Conservation (phyloP, 2,797 vertebrate species). For the Galaxias olidus region DNA sequence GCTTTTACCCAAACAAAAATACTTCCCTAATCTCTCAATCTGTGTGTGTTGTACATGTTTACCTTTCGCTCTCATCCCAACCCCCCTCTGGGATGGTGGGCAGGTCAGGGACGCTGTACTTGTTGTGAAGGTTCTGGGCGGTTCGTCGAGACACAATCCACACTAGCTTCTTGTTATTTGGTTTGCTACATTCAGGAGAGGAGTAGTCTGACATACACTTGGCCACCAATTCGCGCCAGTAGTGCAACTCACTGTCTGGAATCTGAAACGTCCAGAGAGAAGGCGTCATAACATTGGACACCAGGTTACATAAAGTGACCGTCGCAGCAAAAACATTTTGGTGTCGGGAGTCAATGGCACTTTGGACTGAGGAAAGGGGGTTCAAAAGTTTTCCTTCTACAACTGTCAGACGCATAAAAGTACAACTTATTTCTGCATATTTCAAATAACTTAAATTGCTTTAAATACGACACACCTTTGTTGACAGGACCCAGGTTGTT, state of each 20-base stretch:
- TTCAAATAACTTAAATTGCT: neutral
- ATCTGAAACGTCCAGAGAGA: slow-evolving; percentile 75
- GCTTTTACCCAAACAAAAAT: too few relatives aligned
- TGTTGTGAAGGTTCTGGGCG: slow-evolving; percentile 90
- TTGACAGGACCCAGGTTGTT: too few relatives aligned
- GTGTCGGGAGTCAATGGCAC: slow-evolving; percentile 5
- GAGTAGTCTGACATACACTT: slow-evolving; percentile 91
- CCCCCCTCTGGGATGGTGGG: slow-evolving; percentile 92
- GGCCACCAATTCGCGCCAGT: slow-evolving; percentile 89
- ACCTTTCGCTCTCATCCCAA: slow-evolving; percentile 89
- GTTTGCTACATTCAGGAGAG: slow-evolving; percentile 94
- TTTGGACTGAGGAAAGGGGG: neutral
- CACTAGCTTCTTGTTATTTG: slow-evolving; percentile 90
- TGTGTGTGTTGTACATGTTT: slow-evolving; percentile 9
- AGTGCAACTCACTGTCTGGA: slow-evolving; percentile 82
- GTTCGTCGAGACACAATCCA: slow-evolving; percentile 96
- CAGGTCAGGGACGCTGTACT: slow-evolving; percentile 88
- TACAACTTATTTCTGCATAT: too few relatives aligned
- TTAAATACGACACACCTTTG: neutral
- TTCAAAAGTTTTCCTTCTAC: neutral
- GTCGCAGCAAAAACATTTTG: slow-evolving; percentile 15
- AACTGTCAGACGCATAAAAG: neutral
- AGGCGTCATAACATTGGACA: slow-evolving; percentile 15
- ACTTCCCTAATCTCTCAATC: too few relatives aligned
- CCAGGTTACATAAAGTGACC: slow-evolving; percentile 38